Percentiles rank a stretch among this genome's conserved stretches.
These are phyloP conservation scores for Nomada goodeniana DNA, from an alignment of 2,888 invertebrate species.

Conservation along the genomic window DNA sequence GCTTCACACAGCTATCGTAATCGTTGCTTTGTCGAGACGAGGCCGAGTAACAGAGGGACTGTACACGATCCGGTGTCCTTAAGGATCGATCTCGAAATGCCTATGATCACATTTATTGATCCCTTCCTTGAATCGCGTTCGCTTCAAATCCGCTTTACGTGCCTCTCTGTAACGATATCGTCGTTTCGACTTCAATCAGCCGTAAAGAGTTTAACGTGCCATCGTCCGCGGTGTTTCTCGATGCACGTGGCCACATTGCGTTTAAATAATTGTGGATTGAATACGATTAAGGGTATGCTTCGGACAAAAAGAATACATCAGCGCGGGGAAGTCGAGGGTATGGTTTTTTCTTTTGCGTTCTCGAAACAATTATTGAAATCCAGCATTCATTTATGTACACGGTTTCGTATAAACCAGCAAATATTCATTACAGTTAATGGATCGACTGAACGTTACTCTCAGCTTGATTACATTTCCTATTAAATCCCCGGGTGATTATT, in stretches of 20 bases:
- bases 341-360: not conserved
- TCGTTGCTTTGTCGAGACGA: conserved; percentile 50
- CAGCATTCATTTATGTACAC: not conserved
- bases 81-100: conserved; percentile 13
- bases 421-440: conserved; percentile 14
- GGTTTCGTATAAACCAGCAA: not conserved
- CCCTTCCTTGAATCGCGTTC: conserved; percentile 1
- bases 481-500: conserved; percentile 32
- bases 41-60: too few species aligned
- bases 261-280: conserved; percentile 9
- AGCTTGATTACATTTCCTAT: conserved; percentile 4
- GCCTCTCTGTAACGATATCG: conserved; percentile 27
- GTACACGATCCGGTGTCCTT: not conserved
- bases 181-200: conserved; percentile 43
- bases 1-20: conserved; percentile 11
- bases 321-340: too few species aligned
- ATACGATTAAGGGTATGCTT: not conserved
- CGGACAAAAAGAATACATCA: not conserved
- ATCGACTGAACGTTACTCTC: conserved; percentile 9
- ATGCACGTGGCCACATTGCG: not conserved
- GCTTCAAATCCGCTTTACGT: conserved; percentile 19
- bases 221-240: conserved; percentile 5
- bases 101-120: conserved; percentile 48
- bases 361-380: not conserved
- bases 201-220: conserved; percentile 49